These are phyloP conservation scores for Iselma pallidipennis DNA, from an alignment of 2,888 invertebrate genomes.

Conservation along the genomic window DNA sequence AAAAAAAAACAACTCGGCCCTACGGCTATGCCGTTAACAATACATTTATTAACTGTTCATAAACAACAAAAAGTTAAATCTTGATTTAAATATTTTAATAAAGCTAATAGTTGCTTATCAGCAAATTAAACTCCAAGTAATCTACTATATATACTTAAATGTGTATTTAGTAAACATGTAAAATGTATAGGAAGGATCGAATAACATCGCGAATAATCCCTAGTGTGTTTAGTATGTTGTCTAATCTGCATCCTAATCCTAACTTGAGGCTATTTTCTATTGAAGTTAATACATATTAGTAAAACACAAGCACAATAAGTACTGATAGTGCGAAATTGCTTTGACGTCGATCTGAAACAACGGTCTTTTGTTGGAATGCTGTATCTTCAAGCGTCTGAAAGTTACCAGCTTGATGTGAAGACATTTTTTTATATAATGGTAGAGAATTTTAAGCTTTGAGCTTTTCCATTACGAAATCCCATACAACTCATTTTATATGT, in stretches of 20 bases:
- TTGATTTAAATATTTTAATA: conserved; percentile 1
- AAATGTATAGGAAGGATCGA: conserved; percentile 8
- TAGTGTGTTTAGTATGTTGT: conserved; percentile 14
- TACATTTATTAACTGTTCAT: neutral
- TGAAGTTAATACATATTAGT: conserved; percentile 1
- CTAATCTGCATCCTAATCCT: conserved; percentile 12
- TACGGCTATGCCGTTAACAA: neutral
- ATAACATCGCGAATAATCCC: conserved; percentile 11
- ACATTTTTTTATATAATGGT: no score
- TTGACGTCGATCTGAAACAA: neutral
- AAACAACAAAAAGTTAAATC: neutral
- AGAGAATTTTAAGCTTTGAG: no score
- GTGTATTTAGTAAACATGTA: conserved; percentile 11
- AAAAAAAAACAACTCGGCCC: neutral
- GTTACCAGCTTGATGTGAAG: neutral
- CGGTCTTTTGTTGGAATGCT: neutral
- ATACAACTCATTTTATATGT: no score
- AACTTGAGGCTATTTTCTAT: conserved; percentile 15
- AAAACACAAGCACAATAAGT: neutral
- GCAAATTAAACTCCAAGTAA: conserved; percentile 8
- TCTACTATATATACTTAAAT: neutral
- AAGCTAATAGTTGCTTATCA: neutral
- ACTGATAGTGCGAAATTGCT: neutral
- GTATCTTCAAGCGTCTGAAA: neutral
- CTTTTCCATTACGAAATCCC: no score